A percentile compares a stretch with the other conserved stretches of the same genome.
Conservation (phyloP, 2,797 vertebrate species). For the Pygocentrus nattereri region DNA sequence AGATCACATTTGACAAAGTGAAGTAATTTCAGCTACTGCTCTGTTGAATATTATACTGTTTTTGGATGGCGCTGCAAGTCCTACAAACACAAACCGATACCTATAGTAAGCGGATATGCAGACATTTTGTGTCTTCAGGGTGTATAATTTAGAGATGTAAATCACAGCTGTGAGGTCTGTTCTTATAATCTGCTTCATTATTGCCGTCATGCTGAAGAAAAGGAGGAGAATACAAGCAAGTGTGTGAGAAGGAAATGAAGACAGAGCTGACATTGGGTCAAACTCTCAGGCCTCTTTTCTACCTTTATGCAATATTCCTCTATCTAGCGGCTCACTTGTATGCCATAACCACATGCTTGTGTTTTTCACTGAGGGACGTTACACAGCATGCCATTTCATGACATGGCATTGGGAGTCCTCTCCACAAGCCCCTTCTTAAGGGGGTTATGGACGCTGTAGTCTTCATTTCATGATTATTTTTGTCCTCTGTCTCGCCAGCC, state of each 20-base stretch:
- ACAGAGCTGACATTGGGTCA: constrained; percentile 15
- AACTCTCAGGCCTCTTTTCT: background rate
- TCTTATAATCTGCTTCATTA: background rate
- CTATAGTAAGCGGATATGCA: too few species aligned
- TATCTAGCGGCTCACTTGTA: background rate
- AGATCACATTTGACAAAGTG: too few species aligned
- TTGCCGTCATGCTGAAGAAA: background rate
- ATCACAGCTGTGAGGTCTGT: background rate
- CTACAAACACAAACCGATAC: too few species aligned
- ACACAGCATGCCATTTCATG: background rate
- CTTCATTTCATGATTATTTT: constrained; percentile 13
- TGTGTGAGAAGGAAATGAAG: background rate
- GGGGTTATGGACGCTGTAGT: background rate
- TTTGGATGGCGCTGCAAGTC: too few species aligned
- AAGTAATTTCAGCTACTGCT: too few species aligned
- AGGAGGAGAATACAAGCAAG: background rate
- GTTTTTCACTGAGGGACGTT: background rate
- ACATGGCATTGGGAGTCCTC: constrained; percentile 15
- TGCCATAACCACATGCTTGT: background rate
- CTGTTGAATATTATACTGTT: too few species aligned
- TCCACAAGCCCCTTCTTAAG: background rate
- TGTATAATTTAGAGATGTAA: background rate
- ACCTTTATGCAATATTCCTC: constrained; percentile 2
- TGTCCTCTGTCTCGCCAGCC: constrained; percentile 17
- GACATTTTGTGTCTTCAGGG: background rate